Conservation (phyloP, 2,113 vertebrate genomes). For the Brachypodius melanocephalos region DNA sequence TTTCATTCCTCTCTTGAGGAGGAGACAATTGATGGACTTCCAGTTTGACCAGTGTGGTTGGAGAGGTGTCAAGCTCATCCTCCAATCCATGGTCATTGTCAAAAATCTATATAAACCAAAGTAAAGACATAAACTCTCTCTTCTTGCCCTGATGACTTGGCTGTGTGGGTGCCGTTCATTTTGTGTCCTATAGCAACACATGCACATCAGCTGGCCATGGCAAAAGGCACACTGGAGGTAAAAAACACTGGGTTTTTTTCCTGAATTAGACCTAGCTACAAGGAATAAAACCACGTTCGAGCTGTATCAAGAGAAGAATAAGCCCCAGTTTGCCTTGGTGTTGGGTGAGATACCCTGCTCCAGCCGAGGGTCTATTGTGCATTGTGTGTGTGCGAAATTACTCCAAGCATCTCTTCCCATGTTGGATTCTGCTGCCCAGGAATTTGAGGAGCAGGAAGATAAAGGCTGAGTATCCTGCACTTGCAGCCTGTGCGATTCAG, state of each 20-base stretch:
- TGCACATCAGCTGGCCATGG: background rate
- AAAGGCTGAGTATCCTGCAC: background rate
- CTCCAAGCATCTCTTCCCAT: background rate
- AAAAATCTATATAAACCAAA: too few species aligned
- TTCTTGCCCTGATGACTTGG: too few species aligned
- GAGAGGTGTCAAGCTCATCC: too few species aligned
- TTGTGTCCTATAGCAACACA: background rate
- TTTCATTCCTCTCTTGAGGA: too few species aligned
- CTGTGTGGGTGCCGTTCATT: too few species aligned
- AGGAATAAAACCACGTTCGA: background rate
- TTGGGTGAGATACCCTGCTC: background rate
- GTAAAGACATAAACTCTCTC: too few species aligned
- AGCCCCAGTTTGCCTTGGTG: background rate
- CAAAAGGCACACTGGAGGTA: background rate
- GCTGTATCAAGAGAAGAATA: background rate
- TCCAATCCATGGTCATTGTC: too few species aligned
- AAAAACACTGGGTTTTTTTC: background rate
- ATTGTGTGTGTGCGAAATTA: background rate
- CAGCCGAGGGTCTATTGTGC: background rate
- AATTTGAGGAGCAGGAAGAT: background rate
- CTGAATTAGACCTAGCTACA: background rate
- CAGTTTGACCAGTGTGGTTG: too few species aligned
- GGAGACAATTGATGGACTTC: too few species aligned
- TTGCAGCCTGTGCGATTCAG: rapidly evolving
- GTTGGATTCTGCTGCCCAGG: background rate